A percentile compares a stretch with the other conserved stretches of the same genome.
Evolutionary conservation across 2,797 vertebrate genomes (phyloP).

Genomic region (Pitangus sulphuratus): DNA sequence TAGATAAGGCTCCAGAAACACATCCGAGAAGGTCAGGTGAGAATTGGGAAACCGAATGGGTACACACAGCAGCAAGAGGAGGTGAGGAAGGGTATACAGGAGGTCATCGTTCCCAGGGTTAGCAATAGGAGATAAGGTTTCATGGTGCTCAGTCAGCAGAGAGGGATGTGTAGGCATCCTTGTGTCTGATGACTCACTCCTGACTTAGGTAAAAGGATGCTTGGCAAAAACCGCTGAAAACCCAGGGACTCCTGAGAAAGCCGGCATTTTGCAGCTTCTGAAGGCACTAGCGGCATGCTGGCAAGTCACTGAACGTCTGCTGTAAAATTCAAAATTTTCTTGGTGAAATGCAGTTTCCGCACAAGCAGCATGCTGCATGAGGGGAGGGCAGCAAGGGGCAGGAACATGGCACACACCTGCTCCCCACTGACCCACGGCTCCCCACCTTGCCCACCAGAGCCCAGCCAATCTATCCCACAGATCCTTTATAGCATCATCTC

Average conservation of each 20-base stretch:
- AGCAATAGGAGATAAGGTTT: not conserved
- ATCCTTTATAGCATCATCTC: not conserved
- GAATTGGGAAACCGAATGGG: not conserved
- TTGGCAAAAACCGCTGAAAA: not conserved
- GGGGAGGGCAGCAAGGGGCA: not conserved
- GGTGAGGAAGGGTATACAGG: not conserved
- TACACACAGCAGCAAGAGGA: not conserved
- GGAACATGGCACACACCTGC: rapidly evolving
- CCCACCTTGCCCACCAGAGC: not conserved
- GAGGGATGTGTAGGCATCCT: not conserved
- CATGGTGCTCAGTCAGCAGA: not conserved
- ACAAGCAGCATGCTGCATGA: rapidly evolving
- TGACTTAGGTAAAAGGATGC: not conserved
- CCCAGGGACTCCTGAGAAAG: not conserved
- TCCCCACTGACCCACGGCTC: not conserved
- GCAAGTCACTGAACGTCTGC: not conserved
- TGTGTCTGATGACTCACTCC: not conserved
- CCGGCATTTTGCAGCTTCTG: not conserved
- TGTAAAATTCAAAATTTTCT: not conserved
- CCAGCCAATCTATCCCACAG: not conserved
- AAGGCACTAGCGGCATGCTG: not conserved
- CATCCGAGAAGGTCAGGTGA: not conserved
- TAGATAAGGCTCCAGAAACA: not conserved
- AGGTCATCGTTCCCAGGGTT: rapidly evolving
- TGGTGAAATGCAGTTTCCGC: rapidly evolving